A percentile compares a stretch with the other conserved stretches of the same genome.
These are phyloP conservation scores for Aspidiotus destructor DNA, from an alignment of 2,888 invertebrate genomes.

Conservation along the genomic window DNA sequence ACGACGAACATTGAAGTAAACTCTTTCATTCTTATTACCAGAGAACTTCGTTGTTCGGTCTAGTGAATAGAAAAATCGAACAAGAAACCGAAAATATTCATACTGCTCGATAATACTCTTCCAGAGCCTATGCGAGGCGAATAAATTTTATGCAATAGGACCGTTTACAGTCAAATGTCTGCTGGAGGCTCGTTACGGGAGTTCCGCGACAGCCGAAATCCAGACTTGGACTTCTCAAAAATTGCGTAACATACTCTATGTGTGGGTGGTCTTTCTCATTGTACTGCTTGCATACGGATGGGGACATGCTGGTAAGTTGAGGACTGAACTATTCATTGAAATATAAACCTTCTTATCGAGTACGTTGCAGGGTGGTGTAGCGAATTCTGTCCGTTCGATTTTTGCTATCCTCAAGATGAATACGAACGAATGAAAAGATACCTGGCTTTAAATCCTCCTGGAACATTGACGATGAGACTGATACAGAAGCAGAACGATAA, in stretches of 20 bases:
- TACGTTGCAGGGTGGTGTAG: neutral
- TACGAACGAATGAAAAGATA: neutral
- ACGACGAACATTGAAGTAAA: neutral
- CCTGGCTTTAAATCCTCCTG: slow-evolving; percentile 1
- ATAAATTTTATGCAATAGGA: neutral
- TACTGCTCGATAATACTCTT: neutral
- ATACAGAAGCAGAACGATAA: neutral
- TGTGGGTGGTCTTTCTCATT: neutral
- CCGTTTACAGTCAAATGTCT: neutral
- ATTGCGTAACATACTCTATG: neutral
- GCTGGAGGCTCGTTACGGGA: neutral
- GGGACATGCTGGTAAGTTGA: neutral
- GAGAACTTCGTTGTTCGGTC: neutral
- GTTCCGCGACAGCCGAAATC: neutral
- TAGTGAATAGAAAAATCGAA: neutral
- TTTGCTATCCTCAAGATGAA: neutral
- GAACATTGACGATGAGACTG: neutral
- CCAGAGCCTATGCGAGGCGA: neutral
- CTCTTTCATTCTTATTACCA: too few relatives aligned
- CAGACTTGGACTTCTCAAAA: neutral
- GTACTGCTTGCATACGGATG: neutral
- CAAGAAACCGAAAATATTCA: too few relatives aligned
- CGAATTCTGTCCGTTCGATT: neutral
- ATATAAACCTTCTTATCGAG: neutral
- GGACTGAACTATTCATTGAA: neutral